Evolutionary conservation across 2,113 vertebrate genomes (phyloP), one percentile per base, ranked within the genome.

Genomic region (Halichoerus grypus): DNA sequence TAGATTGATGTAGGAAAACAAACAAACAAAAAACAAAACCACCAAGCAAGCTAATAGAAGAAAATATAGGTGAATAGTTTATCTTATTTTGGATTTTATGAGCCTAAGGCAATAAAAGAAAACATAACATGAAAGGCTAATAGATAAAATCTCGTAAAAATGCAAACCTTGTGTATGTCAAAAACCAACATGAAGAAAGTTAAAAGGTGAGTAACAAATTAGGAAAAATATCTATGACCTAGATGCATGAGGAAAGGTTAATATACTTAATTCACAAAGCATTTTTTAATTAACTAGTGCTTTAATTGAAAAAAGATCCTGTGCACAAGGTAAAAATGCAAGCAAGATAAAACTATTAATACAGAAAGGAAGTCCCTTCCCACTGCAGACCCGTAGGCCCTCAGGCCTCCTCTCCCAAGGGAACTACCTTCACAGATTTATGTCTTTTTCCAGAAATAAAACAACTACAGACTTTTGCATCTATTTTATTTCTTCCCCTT

Each of bases 131-230:
- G 76, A 72, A 76, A 80, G 81, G 36, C 26, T 87, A 88, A 72
- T 13, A 67, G 63, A 65, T 96, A 59, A 86, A 84, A 96, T 63
- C 11, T 79, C 26, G 13, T 31, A 84, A 94, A 96, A 74, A 83
- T 59, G 42, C 59, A 96, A 89, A 91, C 6, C 31, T 87, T 19
- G 36, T 91, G 42, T 57, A 76, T n/a, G 57, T 80, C 19, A 86
- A 94, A 87, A 96, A 63, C 7, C 28, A 81, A 88, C 53, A 88
- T 13, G 57, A 39, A 88, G 63, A 96, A 94, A 93, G 88, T 95
- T 57, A 94, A 94, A 97, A 88, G 39, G 13, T 88, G 26, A 95
- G 42, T 91, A 94, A 82, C 28, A 94, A 84, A 93, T 59, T 28
- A 65, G 85, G 31, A n/a, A 88, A 96, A 94, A 57, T 49, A 93